Conservation (phyloP, 2,113 vertebrate genomes). For the Arenaria interpres region DNA sequence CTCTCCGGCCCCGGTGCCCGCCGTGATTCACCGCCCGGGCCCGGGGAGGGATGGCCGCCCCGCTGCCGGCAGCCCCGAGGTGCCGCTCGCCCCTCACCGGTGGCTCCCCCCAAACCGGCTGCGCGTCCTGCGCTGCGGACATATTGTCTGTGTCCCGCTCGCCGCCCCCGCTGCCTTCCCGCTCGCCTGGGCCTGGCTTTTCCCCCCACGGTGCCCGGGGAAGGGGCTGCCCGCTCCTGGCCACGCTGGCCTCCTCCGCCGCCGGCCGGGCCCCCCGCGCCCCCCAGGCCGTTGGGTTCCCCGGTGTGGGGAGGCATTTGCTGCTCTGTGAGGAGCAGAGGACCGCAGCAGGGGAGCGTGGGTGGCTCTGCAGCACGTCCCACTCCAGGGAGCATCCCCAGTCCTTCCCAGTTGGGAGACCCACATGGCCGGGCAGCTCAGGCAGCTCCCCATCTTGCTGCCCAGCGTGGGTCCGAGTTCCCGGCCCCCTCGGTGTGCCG, state of each 20-base stretch:
- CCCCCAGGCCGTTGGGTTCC: background rate
- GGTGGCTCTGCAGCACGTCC: background rate
- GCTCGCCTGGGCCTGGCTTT: background rate
- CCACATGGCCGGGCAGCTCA: background rate
- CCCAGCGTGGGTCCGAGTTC: accelerated
- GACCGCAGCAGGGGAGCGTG: background rate
- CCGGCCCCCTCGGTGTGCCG: accelerated
- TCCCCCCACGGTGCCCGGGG: background rate
- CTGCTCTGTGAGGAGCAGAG: accelerated
- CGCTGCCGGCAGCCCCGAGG: background rate
- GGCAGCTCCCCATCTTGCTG: background rate
- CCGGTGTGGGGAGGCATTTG: background rate
- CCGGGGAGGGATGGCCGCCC: background rate
- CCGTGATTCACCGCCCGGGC: background rate
- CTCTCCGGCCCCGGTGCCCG: background rate
- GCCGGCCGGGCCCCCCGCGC: accelerated
- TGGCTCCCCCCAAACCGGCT: background rate
- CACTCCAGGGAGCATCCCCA: background rate
- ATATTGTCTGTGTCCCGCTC: background rate
- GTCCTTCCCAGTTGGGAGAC: background rate
- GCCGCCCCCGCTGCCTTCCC: background rate
- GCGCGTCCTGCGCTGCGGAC: background rate
- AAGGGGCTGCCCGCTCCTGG: background rate
- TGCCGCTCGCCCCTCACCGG: background rate
- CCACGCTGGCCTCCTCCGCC: background rate